Percentiles rank a stretch among this genome's conserved stretches.
phyloP scores from a whole-genome alignment of 2,113 vertebrate genomes.

The Dolichallabes microphthalmus region DNA sequence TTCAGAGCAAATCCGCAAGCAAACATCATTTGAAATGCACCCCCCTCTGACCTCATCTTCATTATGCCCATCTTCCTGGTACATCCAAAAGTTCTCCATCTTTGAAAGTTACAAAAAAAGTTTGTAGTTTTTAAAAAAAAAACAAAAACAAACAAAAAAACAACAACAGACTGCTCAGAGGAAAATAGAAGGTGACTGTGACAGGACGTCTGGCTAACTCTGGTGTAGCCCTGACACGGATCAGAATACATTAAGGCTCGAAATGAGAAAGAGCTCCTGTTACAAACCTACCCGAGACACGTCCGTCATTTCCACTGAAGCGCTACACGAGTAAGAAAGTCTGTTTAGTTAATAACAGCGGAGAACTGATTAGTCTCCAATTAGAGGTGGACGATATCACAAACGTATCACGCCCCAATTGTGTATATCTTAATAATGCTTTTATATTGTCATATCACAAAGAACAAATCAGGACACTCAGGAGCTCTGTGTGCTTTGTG shows the following conservation, averaged over 20 bases:
- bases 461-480: not conserved
- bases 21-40: slow-evolving; percentile 5
- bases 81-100: slow-evolving; percentile 97
- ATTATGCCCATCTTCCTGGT: slow-evolving; percentile 75
- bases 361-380: not conserved
- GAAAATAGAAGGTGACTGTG: not conserved
- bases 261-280: slow-evolving; percentile 65
- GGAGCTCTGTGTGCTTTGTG: not conserved
- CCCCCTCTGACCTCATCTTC: slow-evolving; percentile 54
- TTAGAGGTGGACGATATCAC: not conserved
- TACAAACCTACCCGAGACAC: slow-evolving; percentile 43
- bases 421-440: not conserved
- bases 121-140: not conserved
- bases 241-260: slow-evolving; percentile 62
- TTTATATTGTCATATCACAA: not conserved
- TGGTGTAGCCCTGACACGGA: slow-evolving; percentile 59
- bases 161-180: not conserved
- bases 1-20: not conserved
- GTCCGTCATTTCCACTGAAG: not conserved
- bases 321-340: not conserved
- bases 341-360: not conserved
- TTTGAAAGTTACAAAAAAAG: slow-evolving; percentile 1
- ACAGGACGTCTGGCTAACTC: slow-evolving; percentile 22
- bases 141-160: not conserved
- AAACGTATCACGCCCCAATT: not conserved